Evolutionary conservation across 2,797 vertebrate genomes (phyloP).

Genomic region (Chelmon rostratus): DNA sequence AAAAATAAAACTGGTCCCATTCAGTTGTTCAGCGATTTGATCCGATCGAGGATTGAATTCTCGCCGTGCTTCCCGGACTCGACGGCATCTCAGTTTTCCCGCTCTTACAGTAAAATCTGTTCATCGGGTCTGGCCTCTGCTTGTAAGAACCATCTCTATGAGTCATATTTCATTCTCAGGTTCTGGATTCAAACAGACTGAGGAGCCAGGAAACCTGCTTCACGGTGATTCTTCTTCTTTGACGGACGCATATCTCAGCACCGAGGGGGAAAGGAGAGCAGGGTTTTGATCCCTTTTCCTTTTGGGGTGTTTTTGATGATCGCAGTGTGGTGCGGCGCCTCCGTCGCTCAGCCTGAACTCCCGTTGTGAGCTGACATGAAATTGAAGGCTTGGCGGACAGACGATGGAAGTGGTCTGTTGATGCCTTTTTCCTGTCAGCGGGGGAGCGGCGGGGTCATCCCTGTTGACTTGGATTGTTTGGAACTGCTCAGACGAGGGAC

Average conservation of each 20-base stretch:
- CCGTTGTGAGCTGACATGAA: constrained; percentile 12
- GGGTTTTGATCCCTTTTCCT: constrained; percentile 16
- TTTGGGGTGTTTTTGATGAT: constrained; percentile 5
- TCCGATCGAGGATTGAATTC: constrained; percentile 15
- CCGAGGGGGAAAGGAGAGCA: background rate
- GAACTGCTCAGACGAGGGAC: background rate
- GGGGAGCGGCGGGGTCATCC: constrained; percentile 8
- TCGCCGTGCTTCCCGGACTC: constrained; percentile 13
- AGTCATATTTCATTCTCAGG: constrained; percentile 14
- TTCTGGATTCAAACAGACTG: background rate
- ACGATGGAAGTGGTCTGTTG: background rate
- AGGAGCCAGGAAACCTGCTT: constrained; percentile 2
- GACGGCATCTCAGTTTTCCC: background rate
- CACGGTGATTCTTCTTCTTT: background rate
- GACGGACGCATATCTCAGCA: background rate
- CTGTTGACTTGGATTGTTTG: background rate
- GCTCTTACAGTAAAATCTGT: constrained; percentile 26
- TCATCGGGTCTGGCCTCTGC: background rate
- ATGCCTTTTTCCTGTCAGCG: background rate
- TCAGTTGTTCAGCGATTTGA: constrained; percentile 16
- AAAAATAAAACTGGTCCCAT: constrained; percentile 2
- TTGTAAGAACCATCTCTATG: background rate
- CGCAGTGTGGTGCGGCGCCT: background rate
- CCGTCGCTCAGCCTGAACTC: constrained; percentile 15
- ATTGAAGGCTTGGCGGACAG: background rate